Percentiles rank a stretch among this genome's conserved stretches.
phyloP scores from a whole-genome alignment of 2,888 invertebrate genomes.

The Nymphalis c-album region DNA sequence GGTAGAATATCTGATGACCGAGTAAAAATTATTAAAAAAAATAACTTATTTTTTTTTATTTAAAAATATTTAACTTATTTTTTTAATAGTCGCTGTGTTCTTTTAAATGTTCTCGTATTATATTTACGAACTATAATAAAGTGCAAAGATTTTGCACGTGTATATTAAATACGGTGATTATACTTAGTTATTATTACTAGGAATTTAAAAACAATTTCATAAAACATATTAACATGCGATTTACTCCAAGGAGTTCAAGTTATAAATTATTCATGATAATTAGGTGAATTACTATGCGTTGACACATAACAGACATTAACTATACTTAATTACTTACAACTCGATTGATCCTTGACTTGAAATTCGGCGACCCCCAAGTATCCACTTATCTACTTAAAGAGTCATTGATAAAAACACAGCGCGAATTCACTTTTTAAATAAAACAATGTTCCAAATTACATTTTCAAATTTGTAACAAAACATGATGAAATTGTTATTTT shows the following conservation, averaged over 20 bases:
- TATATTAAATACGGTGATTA: slow-evolving; percentile 9
- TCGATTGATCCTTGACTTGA: slow-evolving; percentile 44
- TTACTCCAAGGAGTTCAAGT: slow-evolving; percentile 47
- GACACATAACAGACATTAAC: slow-evolving; percentile 38
- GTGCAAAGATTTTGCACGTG: neutral
- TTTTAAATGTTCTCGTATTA: neutral
- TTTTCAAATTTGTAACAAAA: slow-evolving; percentile 29
- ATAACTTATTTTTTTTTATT: too few species aligned
- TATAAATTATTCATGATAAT: slow-evolving; percentile 45
- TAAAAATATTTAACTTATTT: too few species aligned
- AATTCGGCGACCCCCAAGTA: slow-evolving; percentile 42
- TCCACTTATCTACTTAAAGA: slow-evolving; percentile 38
- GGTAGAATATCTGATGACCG: too few species aligned
- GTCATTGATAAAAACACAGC: slow-evolving; percentile 36
- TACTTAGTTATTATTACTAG: slow-evolving; percentile 18
- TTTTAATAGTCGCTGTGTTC: too few species aligned
- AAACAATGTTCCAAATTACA: slow-evolving; percentile 14
- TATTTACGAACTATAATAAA: neutral
- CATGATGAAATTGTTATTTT: slow-evolving; percentile 10
- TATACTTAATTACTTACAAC: slow-evolving; percentile 45
- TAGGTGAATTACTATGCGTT: slow-evolving; percentile 40
- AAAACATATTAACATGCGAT: slow-evolving; percentile 34
- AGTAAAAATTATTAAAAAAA: too few species aligned
- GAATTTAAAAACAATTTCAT: slow-evolving; percentile 29
- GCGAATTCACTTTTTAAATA: slow-evolving; percentile 27